A percentile compares a stretch with the other conserved stretches of the same genome.
phyloP scores from a whole-genome alignment of 2,797 vertebrate genomes.

The Syngnathus acus region DNA sequence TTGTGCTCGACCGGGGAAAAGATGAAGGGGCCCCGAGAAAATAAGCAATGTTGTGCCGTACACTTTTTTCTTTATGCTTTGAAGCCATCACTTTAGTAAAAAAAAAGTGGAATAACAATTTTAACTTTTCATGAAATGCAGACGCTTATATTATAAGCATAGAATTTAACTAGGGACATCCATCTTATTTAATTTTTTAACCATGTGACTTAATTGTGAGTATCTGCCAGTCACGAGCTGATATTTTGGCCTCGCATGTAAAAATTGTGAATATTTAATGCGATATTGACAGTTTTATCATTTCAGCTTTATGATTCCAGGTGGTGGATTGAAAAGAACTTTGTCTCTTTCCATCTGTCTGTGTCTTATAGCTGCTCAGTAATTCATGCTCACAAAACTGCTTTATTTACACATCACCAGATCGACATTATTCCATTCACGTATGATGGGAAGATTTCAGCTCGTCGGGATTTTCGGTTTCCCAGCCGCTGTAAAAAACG shows the following conservation, averaged over 20 bases:
- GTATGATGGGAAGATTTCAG: neutral
- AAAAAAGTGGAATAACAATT: too few relatives aligned
- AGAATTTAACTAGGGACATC: too few relatives aligned
- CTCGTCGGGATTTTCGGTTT: neutral
- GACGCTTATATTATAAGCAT: too few relatives aligned
- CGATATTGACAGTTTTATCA: constrained; percentile 19
- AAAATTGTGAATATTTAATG: too few relatives aligned
- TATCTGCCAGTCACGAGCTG: too few relatives aligned
- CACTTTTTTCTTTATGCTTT: constrained; percentile 1
- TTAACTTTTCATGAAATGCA: neutral
- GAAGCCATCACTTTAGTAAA: too few relatives aligned
- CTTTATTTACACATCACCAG: constrained; percentile 2
- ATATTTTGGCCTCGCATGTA: too few relatives aligned
- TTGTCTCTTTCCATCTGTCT: constrained; percentile 50
- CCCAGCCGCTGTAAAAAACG: neutral
- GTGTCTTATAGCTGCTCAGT: constrained; percentile 56
- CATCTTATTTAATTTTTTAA: too few relatives aligned
- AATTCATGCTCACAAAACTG: constrained; percentile 50
- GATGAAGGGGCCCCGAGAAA: neutral
- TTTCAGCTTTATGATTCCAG: constrained; percentile 41
- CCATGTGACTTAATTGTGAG: too few relatives aligned
- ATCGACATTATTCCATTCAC: neutral
- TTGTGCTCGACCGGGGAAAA: too few relatives aligned
- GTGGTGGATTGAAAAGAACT: constrained; percentile 42
- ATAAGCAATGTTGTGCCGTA: neutral